These are phyloP conservation scores for Acanthopagrus latus DNA, from an alignment of 2,797 vertebrate genomes.

Conservation along the genomic window DNA sequence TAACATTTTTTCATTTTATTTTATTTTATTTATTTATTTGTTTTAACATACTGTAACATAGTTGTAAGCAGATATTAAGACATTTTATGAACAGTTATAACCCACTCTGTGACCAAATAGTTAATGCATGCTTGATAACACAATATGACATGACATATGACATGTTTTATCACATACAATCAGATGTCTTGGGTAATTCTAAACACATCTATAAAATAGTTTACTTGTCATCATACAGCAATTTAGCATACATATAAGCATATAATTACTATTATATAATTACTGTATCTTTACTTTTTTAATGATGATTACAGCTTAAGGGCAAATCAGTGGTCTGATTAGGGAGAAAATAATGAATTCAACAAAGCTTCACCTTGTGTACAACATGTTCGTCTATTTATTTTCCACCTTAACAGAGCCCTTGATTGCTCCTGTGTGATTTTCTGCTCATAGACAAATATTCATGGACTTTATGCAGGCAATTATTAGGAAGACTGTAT, in stretches of 20 bases:
- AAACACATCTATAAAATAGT: too few species aligned
- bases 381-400: background rate
- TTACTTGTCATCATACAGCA: background rate
- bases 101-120: background rate
- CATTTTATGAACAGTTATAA: background rate
- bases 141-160: background rate
- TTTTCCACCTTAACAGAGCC: constrained; percentile 10
- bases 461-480: constrained; percentile 6
- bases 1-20: too few species aligned
- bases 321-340: constrained; percentile 45
- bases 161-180: background rate
- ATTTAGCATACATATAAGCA: too few species aligned
- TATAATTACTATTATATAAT: too few species aligned
- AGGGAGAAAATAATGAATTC: constrained; percentile 21
- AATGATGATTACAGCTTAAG: constrained; percentile 32
- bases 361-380: constrained; percentile 1
- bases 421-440: constrained; percentile 38
- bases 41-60: background rate
- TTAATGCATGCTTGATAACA: background rate
- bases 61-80: too few species aligned
- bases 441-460: constrained; percentile 27
- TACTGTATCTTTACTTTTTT: background rate
- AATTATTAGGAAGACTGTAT: constrained; percentile 25
- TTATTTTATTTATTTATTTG: too few species aligned
- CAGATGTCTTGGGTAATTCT: background rate